phyloP scores from a whole-genome alignment of 2,113 vertebrate genomes.

The Pelodiscus sinensis region DNA sequence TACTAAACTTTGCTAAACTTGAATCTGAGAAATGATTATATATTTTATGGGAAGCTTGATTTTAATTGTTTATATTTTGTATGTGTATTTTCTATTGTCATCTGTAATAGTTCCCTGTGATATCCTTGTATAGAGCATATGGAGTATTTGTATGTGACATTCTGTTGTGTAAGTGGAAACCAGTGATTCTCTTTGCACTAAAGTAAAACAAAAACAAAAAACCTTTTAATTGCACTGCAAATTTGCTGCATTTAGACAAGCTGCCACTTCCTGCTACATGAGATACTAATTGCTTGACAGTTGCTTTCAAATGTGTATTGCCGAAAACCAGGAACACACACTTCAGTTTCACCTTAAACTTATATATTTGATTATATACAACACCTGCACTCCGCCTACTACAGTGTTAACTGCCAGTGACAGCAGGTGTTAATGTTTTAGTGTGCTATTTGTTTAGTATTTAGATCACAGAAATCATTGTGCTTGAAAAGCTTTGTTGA shows the following conservation, averaged over 20 bases:
- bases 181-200: not conserved
- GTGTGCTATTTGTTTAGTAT: not conserved
- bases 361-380: not conserved
- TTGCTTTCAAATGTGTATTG: not conserved
- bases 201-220: not conserved
- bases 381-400: not conserved
- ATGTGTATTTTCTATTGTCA: not conserved
- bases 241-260: not conserved
- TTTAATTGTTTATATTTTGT: not conserved
- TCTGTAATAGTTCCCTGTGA: not conserved
- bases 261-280: not conserved
- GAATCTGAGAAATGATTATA: not conserved
- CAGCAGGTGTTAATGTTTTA: slow-evolving; percentile 1
- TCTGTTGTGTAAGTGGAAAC: slow-evolving; percentile 6
- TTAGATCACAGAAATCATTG: not conserved
- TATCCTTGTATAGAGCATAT: not conserved
- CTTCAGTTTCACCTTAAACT: not conserved
- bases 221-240: slow-evolving; percentile 3
- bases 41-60: not conserved
- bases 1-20: slow-evolving; percentile 34
- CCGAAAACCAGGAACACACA: not conserved
- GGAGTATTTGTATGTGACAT: not conserved
- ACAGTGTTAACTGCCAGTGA: not conserved
- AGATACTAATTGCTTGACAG: not conserved
- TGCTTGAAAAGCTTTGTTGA: slow-evolving; percentile 16